Percentiles rank a stretch among this genome's conserved stretches.
These are phyloP conservation scores for Theristicus caerulescens DNA, from an alignment of 2,113 vertebrate species.

Conservation along the genomic window DNA sequence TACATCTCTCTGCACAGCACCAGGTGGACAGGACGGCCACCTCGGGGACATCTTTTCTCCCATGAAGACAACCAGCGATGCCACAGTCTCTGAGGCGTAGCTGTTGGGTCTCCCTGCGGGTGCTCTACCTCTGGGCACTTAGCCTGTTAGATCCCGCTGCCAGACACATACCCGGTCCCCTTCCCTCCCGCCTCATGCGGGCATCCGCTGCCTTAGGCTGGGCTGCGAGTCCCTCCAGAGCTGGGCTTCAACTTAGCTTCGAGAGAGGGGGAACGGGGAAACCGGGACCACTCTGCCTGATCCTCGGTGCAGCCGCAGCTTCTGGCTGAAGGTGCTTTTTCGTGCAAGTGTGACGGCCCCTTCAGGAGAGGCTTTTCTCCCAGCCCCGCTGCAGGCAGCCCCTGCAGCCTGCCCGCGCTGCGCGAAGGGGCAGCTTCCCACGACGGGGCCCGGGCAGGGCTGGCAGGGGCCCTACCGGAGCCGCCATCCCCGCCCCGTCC, in stretches of 20 bases:
- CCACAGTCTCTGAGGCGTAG: neutral
- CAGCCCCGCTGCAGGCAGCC: neutral
- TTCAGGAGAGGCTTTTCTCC: neutral
- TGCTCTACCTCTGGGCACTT: neutral
- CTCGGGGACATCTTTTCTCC: neutral
- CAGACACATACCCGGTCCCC: fast-evolving
- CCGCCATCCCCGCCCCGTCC: no score
- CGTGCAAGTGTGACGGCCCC: neutral
- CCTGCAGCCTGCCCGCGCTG: neutral
- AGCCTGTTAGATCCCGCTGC: neutral
- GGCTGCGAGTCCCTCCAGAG: neutral
- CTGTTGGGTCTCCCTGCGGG: neutral
- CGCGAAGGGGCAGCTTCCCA: fast-evolving
- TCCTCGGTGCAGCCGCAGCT: neutral
- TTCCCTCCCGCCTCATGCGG: neutral
- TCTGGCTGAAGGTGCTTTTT: neutral
- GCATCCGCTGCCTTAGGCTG: neutral
- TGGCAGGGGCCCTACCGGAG: no score
- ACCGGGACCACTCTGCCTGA: neutral
- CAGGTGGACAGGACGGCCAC: neutral
- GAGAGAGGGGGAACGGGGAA: neutral
- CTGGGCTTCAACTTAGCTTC: neutral
- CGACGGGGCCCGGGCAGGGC: fast-evolving
- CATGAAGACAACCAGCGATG: neutral
- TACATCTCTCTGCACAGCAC: neutral